Evolutionary conservation across 2,888 invertebrate species (phyloP).

Genomic region (Nomada ferruginata): DNA sequence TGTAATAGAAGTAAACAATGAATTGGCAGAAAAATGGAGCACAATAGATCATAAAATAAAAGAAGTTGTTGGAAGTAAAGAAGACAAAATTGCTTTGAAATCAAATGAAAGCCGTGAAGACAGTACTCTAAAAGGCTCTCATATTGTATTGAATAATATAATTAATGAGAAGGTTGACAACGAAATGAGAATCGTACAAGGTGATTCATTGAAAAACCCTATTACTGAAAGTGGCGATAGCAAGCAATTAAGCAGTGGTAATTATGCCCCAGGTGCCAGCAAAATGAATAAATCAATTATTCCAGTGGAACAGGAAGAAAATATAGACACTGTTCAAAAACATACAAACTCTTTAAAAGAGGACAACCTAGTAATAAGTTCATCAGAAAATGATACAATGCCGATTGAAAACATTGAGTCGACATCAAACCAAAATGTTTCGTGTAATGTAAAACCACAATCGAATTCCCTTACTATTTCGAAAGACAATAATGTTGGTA

Average conservation of each 20-base stretch:
- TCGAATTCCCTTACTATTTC: conserved; percentile 19
- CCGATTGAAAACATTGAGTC: conserved; percentile 9
- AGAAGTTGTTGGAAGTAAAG: conserved; percentile 23
- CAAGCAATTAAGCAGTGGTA: conserved; percentile 18
- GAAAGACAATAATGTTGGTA: conserved; percentile 29
- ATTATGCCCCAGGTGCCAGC: conserved; percentile 37
- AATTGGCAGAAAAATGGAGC: conserved; percentile 3
- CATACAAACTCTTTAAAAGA: not conserved
- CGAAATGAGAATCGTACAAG: conserved; percentile 11
- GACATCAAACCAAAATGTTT: conserved; percentile 29
- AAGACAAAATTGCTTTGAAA: not conserved
- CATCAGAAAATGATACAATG: conserved; percentile 8
- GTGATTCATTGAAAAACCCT: conserved; percentile 6
- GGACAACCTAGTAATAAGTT: conserved; percentile 11
- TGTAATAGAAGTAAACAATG: not conserved
- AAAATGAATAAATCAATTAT: conserved; percentile 19
- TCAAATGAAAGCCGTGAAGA: conserved; percentile 11
- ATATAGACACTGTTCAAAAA: not conserved
- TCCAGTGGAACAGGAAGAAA: conserved; percentile 25
- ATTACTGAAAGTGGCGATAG: conserved; percentile 29
- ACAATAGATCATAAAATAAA: not conserved
- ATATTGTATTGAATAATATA: conserved; percentile 6
- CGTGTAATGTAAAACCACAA: conserved; percentile 6
- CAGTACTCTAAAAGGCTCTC: conserved; percentile 1
- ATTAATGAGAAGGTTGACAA: conserved; percentile 16